Percentiles rank a stretch among this genome's conserved stretches.
Conservation (phyloP, 2,113 vertebrate species). For the Campylorhamphus procurvoides region DNA sequence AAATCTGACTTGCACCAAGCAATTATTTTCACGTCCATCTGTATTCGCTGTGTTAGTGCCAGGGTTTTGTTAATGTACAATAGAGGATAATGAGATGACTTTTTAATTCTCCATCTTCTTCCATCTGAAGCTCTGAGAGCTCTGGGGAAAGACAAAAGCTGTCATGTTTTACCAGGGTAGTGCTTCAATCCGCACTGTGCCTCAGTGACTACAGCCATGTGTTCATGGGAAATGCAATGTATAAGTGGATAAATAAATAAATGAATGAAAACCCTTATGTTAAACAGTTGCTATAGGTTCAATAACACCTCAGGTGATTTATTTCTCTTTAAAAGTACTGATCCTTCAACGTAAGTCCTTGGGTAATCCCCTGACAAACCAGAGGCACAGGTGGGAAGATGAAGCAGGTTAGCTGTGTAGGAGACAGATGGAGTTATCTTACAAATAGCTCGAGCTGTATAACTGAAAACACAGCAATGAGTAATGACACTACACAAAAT, state of each 20-base stretch:
- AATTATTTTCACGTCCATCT: conserved; percentile 49
- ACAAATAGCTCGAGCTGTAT: background rate
- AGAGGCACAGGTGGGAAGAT: background rate
- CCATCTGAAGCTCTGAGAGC: conserved; percentile 46
- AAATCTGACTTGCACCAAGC: conserved; percentile 30
- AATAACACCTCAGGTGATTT: background rate
- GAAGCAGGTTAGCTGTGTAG: background rate
- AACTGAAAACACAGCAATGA: background rate
- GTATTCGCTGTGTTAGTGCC: conserved; percentile 11
- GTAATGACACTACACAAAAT: background rate
- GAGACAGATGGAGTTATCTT: background rate
- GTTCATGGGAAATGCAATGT: background rate
- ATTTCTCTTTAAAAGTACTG: background rate
- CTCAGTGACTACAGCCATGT: background rate
- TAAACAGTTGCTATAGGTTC: background rate
- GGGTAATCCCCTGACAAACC: background rate
- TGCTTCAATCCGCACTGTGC: background rate
- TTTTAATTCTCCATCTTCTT: conserved; percentile 38
- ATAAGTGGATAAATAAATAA: background rate
- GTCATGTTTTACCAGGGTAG: background rate
- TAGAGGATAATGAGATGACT: conserved; percentile 54
- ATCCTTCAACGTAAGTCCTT: background rate
- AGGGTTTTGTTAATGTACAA: conserved; percentile 56
- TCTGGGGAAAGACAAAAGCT: conserved; percentile 8
- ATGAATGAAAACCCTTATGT: background rate